phyloP scores from a whole-genome alignment of 2,797 vertebrate genomes.

The Synaphobranchus kaupii region DNA sequence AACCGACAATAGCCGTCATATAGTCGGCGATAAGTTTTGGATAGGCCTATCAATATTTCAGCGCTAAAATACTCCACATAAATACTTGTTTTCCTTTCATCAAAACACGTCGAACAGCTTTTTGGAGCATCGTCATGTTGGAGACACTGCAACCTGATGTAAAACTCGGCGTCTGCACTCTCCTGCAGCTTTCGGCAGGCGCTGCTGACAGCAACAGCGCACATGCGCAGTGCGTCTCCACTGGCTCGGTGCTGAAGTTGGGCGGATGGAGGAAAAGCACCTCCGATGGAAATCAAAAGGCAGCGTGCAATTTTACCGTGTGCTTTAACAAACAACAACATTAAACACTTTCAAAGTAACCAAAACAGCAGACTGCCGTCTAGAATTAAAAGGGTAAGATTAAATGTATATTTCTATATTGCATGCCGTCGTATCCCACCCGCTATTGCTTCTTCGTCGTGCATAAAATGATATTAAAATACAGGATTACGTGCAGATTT shows the following conservation, averaged over 20 bases:
- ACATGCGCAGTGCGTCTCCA: conserved; percentile 81
- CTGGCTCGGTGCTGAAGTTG: conserved; percentile 96
- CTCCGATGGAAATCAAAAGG: conserved; percentile 81
- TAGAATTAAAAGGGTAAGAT: conserved; percentile 69
- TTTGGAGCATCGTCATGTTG: background rate
- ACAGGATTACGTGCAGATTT: conserved; percentile 31
- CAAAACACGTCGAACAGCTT: background rate
- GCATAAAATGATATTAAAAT: conserved; percentile 42
- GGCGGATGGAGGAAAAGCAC: conserved; percentile 87
- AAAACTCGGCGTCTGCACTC: conserved; percentile 47
- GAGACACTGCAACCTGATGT: conserved; percentile 24
- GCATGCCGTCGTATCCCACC: conserved; percentile 53
- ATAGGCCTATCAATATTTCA: background rate
- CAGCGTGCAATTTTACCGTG: conserved; percentile 64
- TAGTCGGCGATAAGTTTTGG: background rate
- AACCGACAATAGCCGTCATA: background rate
- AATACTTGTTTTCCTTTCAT: background rate
- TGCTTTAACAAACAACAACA: conserved; percentile 54
- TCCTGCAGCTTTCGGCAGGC: conserved; percentile 65
- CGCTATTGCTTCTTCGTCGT: conserved; percentile 51
- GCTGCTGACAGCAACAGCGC: conserved; percentile 63
- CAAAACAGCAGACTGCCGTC: conserved; percentile 64
- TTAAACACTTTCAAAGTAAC: conserved; percentile 50
- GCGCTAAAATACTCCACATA: too few relatives aligned
- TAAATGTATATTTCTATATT: conserved; percentile 51